A percentile compares a stretch with the other conserved stretches of the same genome.
These are phyloP conservation scores for Sialia sialis DNA, from an alignment of 2,113 vertebrate species.

Conservation along the genomic window DNA sequence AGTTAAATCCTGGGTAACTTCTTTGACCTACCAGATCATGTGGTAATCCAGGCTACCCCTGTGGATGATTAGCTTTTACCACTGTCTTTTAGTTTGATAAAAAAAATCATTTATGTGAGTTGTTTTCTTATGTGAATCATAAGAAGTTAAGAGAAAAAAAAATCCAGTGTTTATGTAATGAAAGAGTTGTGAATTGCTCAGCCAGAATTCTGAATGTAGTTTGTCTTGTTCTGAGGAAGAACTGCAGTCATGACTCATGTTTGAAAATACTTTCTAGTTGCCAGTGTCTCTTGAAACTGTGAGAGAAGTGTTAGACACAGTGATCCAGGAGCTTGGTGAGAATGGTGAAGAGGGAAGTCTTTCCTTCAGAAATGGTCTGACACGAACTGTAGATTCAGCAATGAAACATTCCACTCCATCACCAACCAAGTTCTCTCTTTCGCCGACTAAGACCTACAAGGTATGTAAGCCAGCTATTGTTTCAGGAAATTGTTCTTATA, in stretches of 20 bases:
- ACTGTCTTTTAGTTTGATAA: background rate
- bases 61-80: background rate
- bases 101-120: background rate
- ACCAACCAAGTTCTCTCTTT: conserved; percentile 80
- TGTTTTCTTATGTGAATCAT: background rate
- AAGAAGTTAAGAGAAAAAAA: background rate
- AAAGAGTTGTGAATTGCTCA: background rate
- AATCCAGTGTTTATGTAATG: background rate
- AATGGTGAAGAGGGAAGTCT: conserved; percentile 71
- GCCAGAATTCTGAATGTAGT: background rate
- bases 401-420: conserved; percentile 86
- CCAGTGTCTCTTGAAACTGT: conserved; percentile 89
- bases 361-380: conserved; percentile 75
- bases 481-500: background rate
- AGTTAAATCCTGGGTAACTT: background rate
- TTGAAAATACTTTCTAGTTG: conserved; percentile 71
- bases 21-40: background rate
- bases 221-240: background rate
- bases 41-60: background rate
- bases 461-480: conserved; percentile 57
- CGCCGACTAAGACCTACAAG: conserved; percentile 86
- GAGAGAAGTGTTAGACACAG: conserved; percentile 85
- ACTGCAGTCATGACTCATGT: background rate
- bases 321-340: conserved; percentile 88
- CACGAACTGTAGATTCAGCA: conserved; percentile 73